A percentile compares a stretch with the other conserved stretches of the same genome.
phyloP scores from a whole-genome alignment of 30 jellyfish, hydroid and myxozoan genomes.

The Nemopilema nomurai region DNA sequence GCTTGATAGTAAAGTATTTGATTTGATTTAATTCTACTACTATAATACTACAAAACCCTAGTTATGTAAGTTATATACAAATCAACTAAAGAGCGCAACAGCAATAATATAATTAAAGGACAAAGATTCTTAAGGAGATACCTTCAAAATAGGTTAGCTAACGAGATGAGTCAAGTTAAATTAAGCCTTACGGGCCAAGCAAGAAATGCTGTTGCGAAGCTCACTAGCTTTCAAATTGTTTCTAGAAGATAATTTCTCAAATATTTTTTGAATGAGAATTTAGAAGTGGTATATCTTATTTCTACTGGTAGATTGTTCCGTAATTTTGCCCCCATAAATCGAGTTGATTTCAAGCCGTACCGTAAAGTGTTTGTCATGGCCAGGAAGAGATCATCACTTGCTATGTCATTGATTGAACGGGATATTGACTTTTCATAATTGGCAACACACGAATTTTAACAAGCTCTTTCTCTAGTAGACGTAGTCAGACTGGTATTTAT shows the following conservation, averaged over 20 bases:
- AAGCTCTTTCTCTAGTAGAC: too few species aligned
- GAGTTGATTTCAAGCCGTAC: conserved; percentile 10
- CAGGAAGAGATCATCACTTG: neutral
- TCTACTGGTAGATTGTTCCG: conserved; percentile 8
- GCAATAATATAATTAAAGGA: neutral
- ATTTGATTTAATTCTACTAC: too few species aligned
- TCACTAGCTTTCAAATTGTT: neutral
- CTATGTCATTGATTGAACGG: too few species aligned
- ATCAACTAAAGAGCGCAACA: neutral
- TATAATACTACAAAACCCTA: neutral
- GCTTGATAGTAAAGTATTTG: too few species aligned
- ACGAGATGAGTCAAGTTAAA: neutral
- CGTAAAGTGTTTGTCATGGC: neutral
- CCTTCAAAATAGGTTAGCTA: neutral
- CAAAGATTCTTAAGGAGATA: neutral
- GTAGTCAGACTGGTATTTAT: too few species aligned
- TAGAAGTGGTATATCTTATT: conserved; percentile 13
- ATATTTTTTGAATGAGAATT: conserved; percentile 1
- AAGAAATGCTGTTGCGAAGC: neutral
- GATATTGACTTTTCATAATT: too few species aligned
- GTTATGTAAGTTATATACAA: neutral
- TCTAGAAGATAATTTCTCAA: conserved; percentile 1
- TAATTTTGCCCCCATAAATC: conserved; percentile 13
- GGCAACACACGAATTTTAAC: too few species aligned
- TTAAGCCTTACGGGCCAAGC: neutral